Base-by-base conservation (phyloP, 2,113 vertebrate genomes). In the Carollia perspicillata region DNA sequence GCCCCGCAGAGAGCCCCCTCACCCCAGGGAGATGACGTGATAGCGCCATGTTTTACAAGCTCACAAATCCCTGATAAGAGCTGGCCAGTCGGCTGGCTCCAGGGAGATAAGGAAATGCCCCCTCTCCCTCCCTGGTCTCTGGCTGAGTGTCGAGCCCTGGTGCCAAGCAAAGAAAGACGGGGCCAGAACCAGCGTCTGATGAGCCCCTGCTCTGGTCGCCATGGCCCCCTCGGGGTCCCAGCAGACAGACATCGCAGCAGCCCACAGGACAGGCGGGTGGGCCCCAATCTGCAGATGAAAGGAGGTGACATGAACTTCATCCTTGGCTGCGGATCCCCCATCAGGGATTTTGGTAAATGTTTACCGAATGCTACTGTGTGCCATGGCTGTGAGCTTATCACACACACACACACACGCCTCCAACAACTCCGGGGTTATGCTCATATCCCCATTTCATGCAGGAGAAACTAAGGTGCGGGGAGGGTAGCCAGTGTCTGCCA, bases 31-130 rank as follows among this genome's bases (percentile, higher is more conserved):
- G 90, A 96, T 96, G 95, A 68, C 0, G 0, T 14, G 96, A 97
- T 96, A 97, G 90, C 22, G 8, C 84, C 94, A 3, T 97, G 96
- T 97, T 90, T 80, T 97, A 97, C 97, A 97, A 96, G 94, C 97
- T 92, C 75, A 75, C 81, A 95, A 97, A 96, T 96, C 94, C 47
- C 22, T 0, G 94, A 97, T 97, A 96, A 98, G 69, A 55, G 79
- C 69, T 0, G 37, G 72, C 89, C 23, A 8, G 72, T 42, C n/a
- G 11, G 49, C 96, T 96, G 92, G 86, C 65, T 90, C 88, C 6
- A 1, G 81, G 0, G n/a, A 94, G 96, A 96, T 96, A 97, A 97
- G 93, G 60, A n/a, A 4, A 8, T n/a, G 84, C 72, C 90, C 63
- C 80, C 33, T 33, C 83, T 42, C 35, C 84, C 60, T 83, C 35